Percentiles rank a stretch among this genome's conserved stretches.
Conservation (phyloP, 2,113 vertebrate species). For the Eubucco bourcierii region DNA sequence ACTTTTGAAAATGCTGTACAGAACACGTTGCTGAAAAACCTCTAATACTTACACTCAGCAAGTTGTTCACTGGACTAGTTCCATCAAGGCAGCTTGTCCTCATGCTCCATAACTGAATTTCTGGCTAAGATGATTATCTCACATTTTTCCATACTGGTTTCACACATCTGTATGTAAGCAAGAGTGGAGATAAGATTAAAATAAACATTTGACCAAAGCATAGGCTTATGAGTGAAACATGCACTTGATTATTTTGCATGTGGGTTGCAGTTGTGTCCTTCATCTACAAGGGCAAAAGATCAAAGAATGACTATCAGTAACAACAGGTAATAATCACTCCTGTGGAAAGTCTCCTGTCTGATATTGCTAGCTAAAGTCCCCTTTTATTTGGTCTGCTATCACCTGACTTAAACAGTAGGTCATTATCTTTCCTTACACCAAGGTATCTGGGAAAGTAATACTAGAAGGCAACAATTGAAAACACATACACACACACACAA, state of each 20-base stretch:
- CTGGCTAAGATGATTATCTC: not conserved
- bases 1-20: not conserved
- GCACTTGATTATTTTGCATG: not conserved
- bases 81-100: not conserved
- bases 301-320: not conserved
- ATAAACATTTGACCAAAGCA: slow-evolving; percentile 21
- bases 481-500: not conserved
- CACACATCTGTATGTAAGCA: not conserved
- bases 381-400: not conserved
- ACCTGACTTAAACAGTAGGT: not conserved
- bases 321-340: not conserved
- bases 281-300: not conserved
- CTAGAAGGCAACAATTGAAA: not conserved
- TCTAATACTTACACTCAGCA: not conserved
- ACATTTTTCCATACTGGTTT: not conserved
- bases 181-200: not conserved
- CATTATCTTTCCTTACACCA: not conserved
- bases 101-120: not conserved
- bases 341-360: not conserved
- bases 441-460: not conserved
- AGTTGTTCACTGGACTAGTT: not conserved
- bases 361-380: not conserved
- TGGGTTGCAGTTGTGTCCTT: not conserved
- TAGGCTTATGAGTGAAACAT: not conserved
- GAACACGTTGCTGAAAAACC: not conserved